Percentiles rank a stretch among this genome's conserved stretches.
These are phyloP conservation scores for Rhynchonema sp. DNA, from an alignment of 2,888 invertebrate genomes.

Conservation along the genomic window DNA sequence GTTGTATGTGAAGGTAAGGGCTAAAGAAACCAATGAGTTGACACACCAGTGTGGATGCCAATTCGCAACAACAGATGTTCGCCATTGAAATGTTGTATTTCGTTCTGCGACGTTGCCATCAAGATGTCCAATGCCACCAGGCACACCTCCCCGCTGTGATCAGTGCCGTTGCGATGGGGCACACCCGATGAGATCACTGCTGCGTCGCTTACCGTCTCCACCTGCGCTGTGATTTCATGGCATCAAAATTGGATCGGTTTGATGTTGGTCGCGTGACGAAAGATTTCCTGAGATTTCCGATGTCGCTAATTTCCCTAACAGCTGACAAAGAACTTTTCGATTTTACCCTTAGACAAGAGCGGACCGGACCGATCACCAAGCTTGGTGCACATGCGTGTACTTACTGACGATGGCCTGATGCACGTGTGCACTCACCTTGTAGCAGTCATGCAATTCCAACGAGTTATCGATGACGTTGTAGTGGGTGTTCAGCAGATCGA, in stretches of 20 bases:
- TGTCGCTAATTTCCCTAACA: no score
- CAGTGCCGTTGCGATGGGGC: not conserved
- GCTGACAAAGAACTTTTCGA: no score
- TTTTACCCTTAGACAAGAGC: no score
- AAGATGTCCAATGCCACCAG: not conserved
- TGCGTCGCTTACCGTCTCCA: not conserved
- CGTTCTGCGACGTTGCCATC: not conserved
- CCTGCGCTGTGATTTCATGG: no score
- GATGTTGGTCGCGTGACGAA: no score
- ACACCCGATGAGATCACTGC: not conserved
- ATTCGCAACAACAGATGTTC: not conserved
- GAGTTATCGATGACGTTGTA: not conserved
- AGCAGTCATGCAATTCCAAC: not conserved
- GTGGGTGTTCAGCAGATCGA: not conserved
- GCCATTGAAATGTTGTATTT: not conserved
- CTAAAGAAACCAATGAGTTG: not conserved
- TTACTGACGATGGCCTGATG: no score
- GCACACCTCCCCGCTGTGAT: not conserved
- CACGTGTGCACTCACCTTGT: not conserved
- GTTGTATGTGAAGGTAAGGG: no score
- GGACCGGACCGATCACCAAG: no score
- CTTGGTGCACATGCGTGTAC: no score
- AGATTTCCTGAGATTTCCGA: no score
- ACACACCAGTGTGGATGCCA: not conserved
- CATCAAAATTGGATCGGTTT: no score